Conservation (phyloP, 2,113 vertebrate genomes). For the Mormoops blainvillei region DNA sequence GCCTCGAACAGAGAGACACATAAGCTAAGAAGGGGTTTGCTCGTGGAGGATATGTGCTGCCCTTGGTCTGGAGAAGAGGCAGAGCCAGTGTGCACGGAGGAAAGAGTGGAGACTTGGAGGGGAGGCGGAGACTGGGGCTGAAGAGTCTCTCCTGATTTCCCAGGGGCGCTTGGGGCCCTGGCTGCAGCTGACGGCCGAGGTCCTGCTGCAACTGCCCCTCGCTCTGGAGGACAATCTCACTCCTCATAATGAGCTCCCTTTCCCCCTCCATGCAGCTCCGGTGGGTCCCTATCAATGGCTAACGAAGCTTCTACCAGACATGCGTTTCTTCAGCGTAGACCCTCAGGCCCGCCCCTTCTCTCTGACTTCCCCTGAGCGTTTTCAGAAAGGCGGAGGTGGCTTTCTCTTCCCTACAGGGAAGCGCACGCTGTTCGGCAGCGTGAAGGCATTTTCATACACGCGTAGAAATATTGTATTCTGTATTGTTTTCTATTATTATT, state of each 20-base stretch:
- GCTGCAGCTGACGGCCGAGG: neutral
- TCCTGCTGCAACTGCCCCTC: neutral
- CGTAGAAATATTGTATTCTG: neutral
- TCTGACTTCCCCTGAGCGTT: neutral
- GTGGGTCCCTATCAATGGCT: neutral
- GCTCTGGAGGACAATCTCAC: neutral
- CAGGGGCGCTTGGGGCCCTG: neutral
- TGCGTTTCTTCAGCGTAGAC: neutral
- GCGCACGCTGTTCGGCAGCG: neutral
- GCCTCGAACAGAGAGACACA: neutral
- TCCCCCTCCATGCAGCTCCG: neutral
- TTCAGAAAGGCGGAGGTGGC: neutral
- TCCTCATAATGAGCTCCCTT: neutral
- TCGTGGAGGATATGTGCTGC: neutral
- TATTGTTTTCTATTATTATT: too few relatives aligned
- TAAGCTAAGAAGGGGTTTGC: neutral
- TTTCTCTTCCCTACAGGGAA: neutral
- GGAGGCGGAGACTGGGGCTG: neutral
- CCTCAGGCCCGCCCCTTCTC: neutral
- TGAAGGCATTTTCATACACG: neutral
- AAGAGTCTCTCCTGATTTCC: neutral
- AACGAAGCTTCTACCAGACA: neutral
- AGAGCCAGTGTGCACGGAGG: neutral
- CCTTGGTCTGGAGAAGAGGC: neutral
- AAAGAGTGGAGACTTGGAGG: neutral